Evolutionary conservation across 2,797 vertebrate genomes (phyloP).

Genomic region (Rhynchonycteris naso): DNA sequence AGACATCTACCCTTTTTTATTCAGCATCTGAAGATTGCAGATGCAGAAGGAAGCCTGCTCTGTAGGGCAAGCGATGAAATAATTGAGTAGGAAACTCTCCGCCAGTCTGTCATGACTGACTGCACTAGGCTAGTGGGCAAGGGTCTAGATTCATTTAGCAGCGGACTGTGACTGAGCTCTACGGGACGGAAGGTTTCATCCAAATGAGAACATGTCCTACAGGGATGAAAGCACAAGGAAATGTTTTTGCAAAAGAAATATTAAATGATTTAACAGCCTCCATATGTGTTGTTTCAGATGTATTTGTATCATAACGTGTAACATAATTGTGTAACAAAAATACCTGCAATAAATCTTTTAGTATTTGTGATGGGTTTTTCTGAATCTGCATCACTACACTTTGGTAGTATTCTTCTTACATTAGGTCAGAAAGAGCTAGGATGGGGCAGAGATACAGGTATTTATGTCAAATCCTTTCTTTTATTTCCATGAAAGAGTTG

Average conservation of each 20-base stretch:
- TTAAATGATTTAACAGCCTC: slow-evolving; percentile 46
- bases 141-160: neutral
- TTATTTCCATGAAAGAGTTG: slow-evolving; percentile 6
- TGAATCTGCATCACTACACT: neutral
- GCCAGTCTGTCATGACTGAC: neutral
- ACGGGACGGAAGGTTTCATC: neutral
- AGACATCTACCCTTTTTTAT: neutral
- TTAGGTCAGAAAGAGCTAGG: neutral
- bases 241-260: slow-evolving; percentile 64
- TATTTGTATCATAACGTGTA: slow-evolving; percentile 86
- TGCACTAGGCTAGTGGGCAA: neutral
- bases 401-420: neutral
- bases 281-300: slow-evolving; percentile 67
- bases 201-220: neutral
- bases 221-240: slow-evolving; percentile 18
- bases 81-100: neutral
- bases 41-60: neutral
- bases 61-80: neutral
- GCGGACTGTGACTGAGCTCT: neutral
- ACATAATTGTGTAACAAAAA: slow-evolving; percentile 85
- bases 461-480: neutral
- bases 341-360: slow-evolving; percentile 87
- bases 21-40: neutral
- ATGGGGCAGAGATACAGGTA: neutral
- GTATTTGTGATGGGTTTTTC: slow-evolving; percentile 78